Evolutionary conservation across 1,140 invertebrate species (phyloP).

Genomic region (Asbolus verrucosus): DNA sequence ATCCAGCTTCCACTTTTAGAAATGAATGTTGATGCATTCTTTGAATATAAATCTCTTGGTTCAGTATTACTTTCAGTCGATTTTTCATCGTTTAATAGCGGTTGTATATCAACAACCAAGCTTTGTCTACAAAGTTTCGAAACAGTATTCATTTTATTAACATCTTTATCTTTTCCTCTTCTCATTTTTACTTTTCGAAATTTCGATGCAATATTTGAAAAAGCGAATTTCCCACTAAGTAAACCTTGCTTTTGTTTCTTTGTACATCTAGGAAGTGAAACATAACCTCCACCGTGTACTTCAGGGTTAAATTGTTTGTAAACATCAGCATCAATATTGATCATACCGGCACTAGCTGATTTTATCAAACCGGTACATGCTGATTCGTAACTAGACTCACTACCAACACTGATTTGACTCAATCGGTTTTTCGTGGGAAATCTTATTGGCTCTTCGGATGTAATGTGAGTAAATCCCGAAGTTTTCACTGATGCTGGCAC

Average conservation of each 20-base stretch:
- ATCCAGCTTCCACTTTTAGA: conserved; percentile 54
- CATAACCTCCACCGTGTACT: conserved; percentile 60
- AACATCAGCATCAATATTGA: conserved; percentile 72
- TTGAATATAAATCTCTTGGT: too few species aligned
- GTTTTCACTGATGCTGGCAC: too few species aligned
- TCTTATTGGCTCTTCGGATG: conserved; percentile 45
- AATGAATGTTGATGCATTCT: too few species aligned
- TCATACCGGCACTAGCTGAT: conserved; percentile 79
- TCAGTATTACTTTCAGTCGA: too few species aligned
- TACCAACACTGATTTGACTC: conserved; percentile 71
- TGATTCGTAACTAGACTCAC: conserved; percentile 67
- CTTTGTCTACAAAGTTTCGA: conserved; percentile 76
- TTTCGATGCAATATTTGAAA: conserved; percentile 74
- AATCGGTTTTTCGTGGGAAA: conserved; percentile 62
- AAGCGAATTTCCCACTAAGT: conserved; percentile 66
- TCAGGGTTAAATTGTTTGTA: conserved; percentile 67
- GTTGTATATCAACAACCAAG: conserved; percentile 70
- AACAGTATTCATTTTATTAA: conserved; percentile 70
- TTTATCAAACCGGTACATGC: conserved; percentile 68
- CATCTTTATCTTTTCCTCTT: conserved; percentile 64
- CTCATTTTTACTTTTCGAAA: conserved; percentile 70
- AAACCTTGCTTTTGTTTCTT: conserved; percentile 62
- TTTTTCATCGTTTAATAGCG: background rate
- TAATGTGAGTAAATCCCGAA: conserved; percentile 43
- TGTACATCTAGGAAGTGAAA: conserved; percentile 62